Percentiles rank a stretch among this genome's conserved stretches.
Conservation (phyloP, 2,113 vertebrate species). For the Naja naja region DNA sequence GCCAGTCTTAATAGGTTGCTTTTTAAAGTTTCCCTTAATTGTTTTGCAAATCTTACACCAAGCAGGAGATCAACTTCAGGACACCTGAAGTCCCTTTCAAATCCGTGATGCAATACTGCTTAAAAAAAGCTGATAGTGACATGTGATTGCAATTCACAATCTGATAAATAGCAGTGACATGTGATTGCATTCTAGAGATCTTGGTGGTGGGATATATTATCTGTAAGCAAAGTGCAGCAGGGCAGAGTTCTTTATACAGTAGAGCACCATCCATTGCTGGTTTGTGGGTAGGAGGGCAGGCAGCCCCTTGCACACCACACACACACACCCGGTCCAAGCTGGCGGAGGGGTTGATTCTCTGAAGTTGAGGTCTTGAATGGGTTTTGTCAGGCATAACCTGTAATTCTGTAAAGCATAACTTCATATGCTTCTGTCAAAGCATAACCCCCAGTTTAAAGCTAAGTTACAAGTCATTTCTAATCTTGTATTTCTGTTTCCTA, state of each 20-base stretch:
- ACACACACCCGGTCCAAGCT: too few relatives aligned
- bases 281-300: not conserved
- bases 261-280: not conserved
- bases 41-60: not conserved
- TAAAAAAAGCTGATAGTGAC: not conserved
- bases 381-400: not conserved
- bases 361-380: not conserved
- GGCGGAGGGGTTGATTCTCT: not conserved
- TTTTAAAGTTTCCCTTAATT: not conserved
- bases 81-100: not conserved
- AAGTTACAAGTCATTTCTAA: not conserved
- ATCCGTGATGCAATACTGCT: not conserved
- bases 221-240: not conserved
- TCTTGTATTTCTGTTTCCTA: fast-evolving
- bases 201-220: not conserved
- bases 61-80: not conserved
- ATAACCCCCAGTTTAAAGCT: fast-evolving
- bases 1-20: not conserved
- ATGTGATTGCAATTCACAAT: not conserved
- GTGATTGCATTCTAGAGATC: not conserved
- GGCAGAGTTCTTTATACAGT: not conserved
- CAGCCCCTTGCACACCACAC: too few relatives aligned
- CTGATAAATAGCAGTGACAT: not conserved
- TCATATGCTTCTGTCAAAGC: not conserved
- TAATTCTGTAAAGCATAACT: too few relatives aligned